These are phyloP conservation scores for Lomographa bimaculata DNA, from an alignment of 2,888 invertebrate species.

Conservation along the genomic window DNA sequence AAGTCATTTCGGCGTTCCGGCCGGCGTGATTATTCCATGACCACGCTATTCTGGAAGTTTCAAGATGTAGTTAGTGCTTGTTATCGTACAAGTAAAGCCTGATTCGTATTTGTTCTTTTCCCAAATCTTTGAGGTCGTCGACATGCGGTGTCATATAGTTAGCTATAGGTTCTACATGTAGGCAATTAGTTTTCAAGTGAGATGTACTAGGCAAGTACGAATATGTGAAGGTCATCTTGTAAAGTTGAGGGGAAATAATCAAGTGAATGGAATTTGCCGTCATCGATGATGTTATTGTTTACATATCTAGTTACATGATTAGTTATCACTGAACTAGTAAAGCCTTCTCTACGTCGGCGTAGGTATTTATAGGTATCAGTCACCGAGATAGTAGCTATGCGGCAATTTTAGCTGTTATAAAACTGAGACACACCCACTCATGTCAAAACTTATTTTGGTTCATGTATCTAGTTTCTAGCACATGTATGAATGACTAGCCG, in stretches of 20 bases:
- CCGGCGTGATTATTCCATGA: constrained; percentile 69
- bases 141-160: constrained; percentile 32
- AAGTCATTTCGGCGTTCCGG: constrained; percentile 53
- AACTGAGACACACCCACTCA: constrained; percentile 29
- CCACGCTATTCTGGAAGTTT: constrained; percentile 66
- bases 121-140: background rate
- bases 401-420: constrained; percentile 5
- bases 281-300: constrained; percentile 42
- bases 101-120: too few species aligned
- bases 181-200: constrained; percentile 49
- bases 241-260: constrained; percentile 35
- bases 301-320: constrained; percentile 20
- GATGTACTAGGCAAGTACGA: constrained; percentile 51
- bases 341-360: constrained; percentile 6
- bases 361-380: constrained; percentile 5
- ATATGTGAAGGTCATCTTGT: constrained; percentile 73
- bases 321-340: constrained; percentile 14
- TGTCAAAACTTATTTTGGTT: constrained; percentile 10
- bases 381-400: constrained; percentile 6
- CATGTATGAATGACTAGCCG: too few species aligned
- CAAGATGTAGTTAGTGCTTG: too few species aligned
- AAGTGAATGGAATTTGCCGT: constrained; percentile 49
- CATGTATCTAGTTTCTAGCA: constrained; percentile 3
- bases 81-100: too few species aligned
- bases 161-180: constrained; percentile 31